Evolutionary conservation across 2,797 vertebrate species (phyloP).

Genomic region (Pterois miles): DNA sequence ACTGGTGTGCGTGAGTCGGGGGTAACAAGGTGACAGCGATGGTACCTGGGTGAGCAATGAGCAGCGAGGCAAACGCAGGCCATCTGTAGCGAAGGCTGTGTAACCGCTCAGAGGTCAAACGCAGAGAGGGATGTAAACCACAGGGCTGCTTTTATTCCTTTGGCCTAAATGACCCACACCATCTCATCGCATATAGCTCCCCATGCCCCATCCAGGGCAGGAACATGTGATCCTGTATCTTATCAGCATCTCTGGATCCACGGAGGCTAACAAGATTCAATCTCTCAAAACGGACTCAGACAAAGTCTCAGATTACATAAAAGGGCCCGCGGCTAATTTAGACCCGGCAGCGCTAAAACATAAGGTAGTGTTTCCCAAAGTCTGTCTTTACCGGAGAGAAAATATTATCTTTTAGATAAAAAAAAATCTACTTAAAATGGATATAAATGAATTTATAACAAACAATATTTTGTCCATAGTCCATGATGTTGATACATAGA

Average conservation of each 20-base stretch:
- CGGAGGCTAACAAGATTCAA: constrained; percentile 54
- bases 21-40: constrained; percentile 73
- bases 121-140: constrained; percentile 51
- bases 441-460: constrained; percentile 19
- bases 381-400: constrained; percentile 21
- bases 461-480: constrained; percentile 14
- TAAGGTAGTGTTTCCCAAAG: constrained; percentile 19
- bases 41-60: constrained; percentile 76
- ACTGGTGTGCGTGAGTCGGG: constrained; percentile 60
- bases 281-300: constrained; percentile 44
- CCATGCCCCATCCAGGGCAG: constrained; percentile 22
- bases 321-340: constrained; percentile 28
- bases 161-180: constrained; percentile 45
- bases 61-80: constrained; percentile 70
- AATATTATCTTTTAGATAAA: constrained; percentile 24
- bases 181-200: constrained; percentile 40
- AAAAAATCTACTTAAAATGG: constrained; percentile 3
- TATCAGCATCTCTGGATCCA: constrained; percentile 47
- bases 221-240: constrained; percentile 48
- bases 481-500: neutral
- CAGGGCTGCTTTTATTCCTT: constrained; percentile 60
- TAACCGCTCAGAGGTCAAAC: constrained; percentile 74
- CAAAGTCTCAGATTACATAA: constrained; percentile 59
- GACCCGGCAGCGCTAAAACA: constrained; percentile 19
- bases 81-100: constrained; percentile 75